Evolutionary conservation across 2,888 invertebrate species (phyloP).

Genomic region (Leptopilina syphax): DNA sequence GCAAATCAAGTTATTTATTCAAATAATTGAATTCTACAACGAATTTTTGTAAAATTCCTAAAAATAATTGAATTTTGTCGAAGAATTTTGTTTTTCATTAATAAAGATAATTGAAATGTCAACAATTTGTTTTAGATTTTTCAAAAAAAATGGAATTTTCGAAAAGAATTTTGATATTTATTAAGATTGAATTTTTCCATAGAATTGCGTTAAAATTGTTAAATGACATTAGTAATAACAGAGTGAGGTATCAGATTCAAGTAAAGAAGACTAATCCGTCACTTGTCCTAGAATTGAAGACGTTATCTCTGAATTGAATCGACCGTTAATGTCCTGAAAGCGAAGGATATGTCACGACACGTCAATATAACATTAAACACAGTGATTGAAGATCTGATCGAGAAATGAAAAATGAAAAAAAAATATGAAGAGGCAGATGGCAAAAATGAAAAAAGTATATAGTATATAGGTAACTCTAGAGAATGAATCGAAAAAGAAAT

Average conservation of each 20-base stretch:
- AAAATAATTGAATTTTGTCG: no score
- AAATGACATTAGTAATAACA: no score
- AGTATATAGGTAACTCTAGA: background rate
- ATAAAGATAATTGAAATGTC: no score
- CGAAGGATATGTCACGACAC: slow-evolving; percentile 48
- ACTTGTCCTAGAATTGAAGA: slow-evolving; percentile 41
- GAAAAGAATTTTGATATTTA: no score
- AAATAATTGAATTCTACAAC: no score
- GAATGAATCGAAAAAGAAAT: slow-evolving; percentile 8
- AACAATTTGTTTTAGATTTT: no score
- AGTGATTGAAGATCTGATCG: slow-evolving; percentile 31
- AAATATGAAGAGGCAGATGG: background rate
- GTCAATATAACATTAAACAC: slow-evolving; percentile 58
- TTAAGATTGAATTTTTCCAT: no score
- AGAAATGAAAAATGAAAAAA: slow-evolving; percentile 39
- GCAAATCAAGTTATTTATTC: no score
- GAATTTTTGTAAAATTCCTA: no score
- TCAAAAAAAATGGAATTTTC: no score
- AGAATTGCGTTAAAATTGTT: no score
- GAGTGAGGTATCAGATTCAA: slow-evolving; percentile 2
- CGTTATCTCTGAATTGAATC: slow-evolving; percentile 41
- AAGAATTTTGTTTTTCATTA: no score
- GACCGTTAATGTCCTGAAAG: slow-evolving; percentile 42
- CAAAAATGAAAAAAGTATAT: background rate
- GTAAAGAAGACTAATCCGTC: slow-evolving; percentile 34